Evolutionary conservation across 2,113 vertebrate species (phyloP), one percentile per base, ranked within the genome.

Genomic region (Rhabdornis inornatus): DNA sequence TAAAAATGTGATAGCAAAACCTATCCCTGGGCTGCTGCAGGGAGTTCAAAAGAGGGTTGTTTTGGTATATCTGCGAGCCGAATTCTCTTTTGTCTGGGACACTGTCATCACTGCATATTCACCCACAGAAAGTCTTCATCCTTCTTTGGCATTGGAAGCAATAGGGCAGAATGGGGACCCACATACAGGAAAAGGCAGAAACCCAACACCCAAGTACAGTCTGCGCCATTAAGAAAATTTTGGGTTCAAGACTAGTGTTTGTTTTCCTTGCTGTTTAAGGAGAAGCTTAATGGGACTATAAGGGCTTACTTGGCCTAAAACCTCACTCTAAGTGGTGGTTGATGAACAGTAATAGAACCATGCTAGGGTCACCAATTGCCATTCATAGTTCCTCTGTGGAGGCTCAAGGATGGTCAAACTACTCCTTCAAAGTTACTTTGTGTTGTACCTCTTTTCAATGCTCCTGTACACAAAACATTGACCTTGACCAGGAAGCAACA

Each of bases 371-470:
- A 71, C 24, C 42, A 23, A 1, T 2, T 52, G 39, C 44, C 52
- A 25, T 3, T 15, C 60, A 19, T 11, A 9, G 15, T 4, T 60
- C 28, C 28, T 75, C 44, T 18, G 2, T 1, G 2, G 13, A 10
- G 2, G 3, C 15, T 49, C 28, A 28, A 53, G 53, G 15, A 20
- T 23, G 40, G 21, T 3, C 25, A 56, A 70, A 55, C 39, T 66
- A 27, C 7, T 40, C 40, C 33, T 53, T 69, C 60, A 47, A 44
- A 39, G 31, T 47, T 71, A 35, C 17, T 47, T 63, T 28, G 15
- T 27, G 7, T 19, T 40, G 24, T 21, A 69, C 35, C 27, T 24
- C 52, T 20, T 39, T 30, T 2, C 16, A 70, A 27, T 15, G 33
- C 5, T 91, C 2, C 2, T 3, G 2, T 15, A 57, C 42, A 21